Conservation (phyloP, 2,888 invertebrate genomes). For the Cerceris rybyensis region DNA sequence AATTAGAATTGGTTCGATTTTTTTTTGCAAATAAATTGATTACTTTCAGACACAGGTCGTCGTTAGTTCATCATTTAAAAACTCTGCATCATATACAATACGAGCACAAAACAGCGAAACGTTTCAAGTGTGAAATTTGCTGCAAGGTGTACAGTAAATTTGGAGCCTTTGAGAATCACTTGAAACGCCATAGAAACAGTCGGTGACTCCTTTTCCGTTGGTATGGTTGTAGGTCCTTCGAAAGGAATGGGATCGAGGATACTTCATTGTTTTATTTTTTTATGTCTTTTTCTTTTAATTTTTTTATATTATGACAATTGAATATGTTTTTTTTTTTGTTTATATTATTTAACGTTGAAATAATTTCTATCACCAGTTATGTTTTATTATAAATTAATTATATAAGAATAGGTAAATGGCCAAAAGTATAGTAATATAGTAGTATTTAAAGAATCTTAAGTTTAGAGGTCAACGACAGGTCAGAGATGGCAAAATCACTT, state of each 20-base stretch:
- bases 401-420: too few relatives aligned
- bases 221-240: background rate
- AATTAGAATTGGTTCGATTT: too few relatives aligned
- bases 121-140: conserved; percentile 46
- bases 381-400: too few relatives aligned
- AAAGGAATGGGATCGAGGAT: background rate
- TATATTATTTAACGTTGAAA: too few relatives aligned
- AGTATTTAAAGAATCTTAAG: too few relatives aligned
- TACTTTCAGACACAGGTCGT: conserved; percentile 57
- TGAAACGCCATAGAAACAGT: conserved; percentile 31
- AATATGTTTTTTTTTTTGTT: too few relatives aligned
- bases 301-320: too few relatives aligned
- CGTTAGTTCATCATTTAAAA: conserved; percentile 52
- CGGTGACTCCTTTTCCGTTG: conserved; percentile 19
- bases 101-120: background rate
- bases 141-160: conserved; percentile 48
- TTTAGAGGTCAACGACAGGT: too few relatives aligned
- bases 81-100: conserved; percentile 17
- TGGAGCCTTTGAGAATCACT: conserved; percentile 51
- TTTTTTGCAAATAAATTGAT: background rate
- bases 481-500: too few relatives aligned
- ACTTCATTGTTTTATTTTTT: background rate
- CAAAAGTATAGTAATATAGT: too few relatives aligned
- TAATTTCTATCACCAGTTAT: too few relatives aligned
- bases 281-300: too few relatives aligned